These are phyloP conservation scores for Hyphantria cunea DNA, from an alignment of 1,140 invertebrate species.

Conservation along the genomic window DNA sequence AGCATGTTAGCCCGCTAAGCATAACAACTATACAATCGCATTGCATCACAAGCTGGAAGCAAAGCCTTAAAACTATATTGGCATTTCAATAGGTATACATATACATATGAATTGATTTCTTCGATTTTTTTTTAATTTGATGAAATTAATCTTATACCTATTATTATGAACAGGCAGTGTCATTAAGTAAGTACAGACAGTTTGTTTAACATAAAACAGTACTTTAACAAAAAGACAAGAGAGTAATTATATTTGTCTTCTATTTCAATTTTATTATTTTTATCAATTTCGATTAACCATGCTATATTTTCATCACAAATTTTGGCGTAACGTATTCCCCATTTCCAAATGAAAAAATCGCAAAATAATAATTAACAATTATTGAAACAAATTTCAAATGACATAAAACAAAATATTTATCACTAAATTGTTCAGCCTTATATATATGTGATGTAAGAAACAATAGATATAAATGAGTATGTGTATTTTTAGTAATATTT, in stretches of 20 bases:
- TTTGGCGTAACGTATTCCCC: no score
- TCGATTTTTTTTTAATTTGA: slow-evolving; percentile 3
- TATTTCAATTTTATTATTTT: no score
- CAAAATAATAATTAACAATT: slow-evolving; percentile 27
- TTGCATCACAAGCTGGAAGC: slow-evolving; percentile 25
- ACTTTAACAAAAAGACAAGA: neutral
- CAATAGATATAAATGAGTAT: slow-evolving; percentile 46
- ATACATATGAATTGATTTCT: slow-evolving; percentile 13
- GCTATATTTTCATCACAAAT: no score
- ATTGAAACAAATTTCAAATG: slow-evolving; percentile 30
- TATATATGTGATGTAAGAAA: slow-evolving; percentile 56
- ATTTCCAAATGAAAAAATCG: neutral
- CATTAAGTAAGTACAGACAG: no score
- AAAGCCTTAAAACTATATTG: slow-evolving; percentile 32
- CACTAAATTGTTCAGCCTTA: slow-evolving; percentile 58
- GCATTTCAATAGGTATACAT: slow-evolving; percentile 28
- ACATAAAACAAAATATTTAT: slow-evolving; percentile 46
- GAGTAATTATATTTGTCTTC: no score
- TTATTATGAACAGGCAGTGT: slow-evolving; percentile 20
- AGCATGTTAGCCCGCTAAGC: slow-evolving; percentile 6
- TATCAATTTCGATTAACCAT: no score
- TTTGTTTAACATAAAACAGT: no score
- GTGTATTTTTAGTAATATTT: slow-evolving; percentile 43
- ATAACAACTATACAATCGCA: slow-evolving; percentile 21
- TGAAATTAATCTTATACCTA: slow-evolving; percentile 12